These are phyloP conservation scores for Patiria miniata DNA, from an alignment of 35 echinoderm and acorn worm species.

Conservation along the genomic window DNA sequence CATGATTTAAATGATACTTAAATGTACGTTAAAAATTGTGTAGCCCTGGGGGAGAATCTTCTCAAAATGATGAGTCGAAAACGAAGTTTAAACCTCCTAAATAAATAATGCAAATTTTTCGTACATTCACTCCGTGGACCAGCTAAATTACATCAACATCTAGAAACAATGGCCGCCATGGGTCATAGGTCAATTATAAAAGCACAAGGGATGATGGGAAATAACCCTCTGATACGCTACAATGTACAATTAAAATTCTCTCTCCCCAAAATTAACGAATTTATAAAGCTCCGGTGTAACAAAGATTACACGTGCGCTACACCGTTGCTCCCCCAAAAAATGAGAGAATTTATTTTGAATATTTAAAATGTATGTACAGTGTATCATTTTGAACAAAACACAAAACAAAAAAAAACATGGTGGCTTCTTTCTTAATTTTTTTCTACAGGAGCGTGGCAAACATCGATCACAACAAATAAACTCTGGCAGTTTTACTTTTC, in stretches of 20 bases:
- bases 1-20: slow-evolving; percentile 22
- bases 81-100: slow-evolving; percentile 6
- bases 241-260: slow-evolving; percentile 21
- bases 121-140: slow-evolving; percentile 1
- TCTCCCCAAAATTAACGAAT: not conserved
- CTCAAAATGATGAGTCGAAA: not conserved
- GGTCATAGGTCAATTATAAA: slow-evolving; percentile 27
- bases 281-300: not conserved
- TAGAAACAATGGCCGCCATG: not conserved
- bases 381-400: slow-evolving; percentile 14
- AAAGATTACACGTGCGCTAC: not conserved
- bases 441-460: slow-evolving; percentile 28
- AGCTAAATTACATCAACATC: not conserved
- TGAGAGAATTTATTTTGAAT: slow-evolving; percentile 26
- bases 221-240: not conserved
- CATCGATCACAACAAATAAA: slow-evolving; percentile 20
- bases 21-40: slow-evolving; percentile 5
- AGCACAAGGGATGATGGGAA: slow-evolving; percentile 30
- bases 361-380: slow-evolving; percentile 34
- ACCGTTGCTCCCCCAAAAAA: not conserved
- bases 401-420: not conserved
- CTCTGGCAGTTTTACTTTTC: slow-evolving; percentile 8
- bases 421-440: slow-evolving; percentile 18
- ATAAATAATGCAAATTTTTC: slow-evolving; percentile 1
- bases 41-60: not conserved